phyloP scores from a whole-genome alignment of 92 coral and sea anemone genomes.

The Porites lobata region DNA sequence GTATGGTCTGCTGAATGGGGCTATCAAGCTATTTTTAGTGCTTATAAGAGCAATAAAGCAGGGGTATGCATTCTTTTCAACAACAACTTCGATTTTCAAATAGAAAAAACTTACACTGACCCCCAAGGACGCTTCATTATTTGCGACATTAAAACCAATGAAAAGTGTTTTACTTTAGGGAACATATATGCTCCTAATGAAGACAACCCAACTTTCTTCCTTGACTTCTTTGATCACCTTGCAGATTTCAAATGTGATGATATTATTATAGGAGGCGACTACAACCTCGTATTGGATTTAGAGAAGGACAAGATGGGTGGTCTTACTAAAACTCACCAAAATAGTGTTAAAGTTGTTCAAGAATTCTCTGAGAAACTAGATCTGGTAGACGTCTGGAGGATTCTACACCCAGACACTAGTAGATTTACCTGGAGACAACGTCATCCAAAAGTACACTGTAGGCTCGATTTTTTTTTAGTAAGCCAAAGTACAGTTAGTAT shows the following conservation, averaged over 20 bases:
- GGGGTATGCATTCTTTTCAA: too few species aligned
- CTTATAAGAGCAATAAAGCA: too few species aligned
- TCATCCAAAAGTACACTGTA: neutral
- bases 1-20: too few species aligned
- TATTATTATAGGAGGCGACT: constrained; percentile 26
- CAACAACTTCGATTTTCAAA: too few species aligned
- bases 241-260: neutral
- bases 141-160: constrained; percentile 17
- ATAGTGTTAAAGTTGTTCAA: too few species aligned
- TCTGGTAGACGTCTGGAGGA: constrained; percentile 34
- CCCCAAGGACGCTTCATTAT: constrained; percentile 3
- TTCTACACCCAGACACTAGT: constrained; percentile 22
- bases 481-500: neutral
- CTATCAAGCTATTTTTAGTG: too few species aligned
- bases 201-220: constrained; percentile 9
- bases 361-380: constrained; percentile 37
- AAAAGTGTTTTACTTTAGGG: neutral
- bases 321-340: too few species aligned
- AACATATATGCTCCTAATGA: neutral
- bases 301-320: too few species aligned
- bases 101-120: too few species aligned
- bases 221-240: constrained; percentile 28
- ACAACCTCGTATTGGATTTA: too few species aligned
- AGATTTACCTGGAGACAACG: too few species aligned
- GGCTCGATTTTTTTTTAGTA: neutral